Percentiles rank a stretch among this genome's conserved stretches.
Conservation (phyloP, 2,888 invertebrate genomes). For the Drosophila helvetica region DNA sequence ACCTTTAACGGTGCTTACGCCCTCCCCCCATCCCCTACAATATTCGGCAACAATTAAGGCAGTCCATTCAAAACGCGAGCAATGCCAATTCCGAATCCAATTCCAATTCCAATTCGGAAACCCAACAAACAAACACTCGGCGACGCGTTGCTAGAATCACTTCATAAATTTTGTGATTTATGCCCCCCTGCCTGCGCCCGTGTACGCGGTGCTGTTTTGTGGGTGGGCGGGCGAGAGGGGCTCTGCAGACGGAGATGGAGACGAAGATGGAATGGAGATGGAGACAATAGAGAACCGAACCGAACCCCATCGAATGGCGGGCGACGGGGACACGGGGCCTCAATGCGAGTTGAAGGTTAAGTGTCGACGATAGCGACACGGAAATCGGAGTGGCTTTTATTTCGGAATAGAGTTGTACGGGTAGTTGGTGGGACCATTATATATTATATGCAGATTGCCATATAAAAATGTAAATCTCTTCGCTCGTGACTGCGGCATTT, state of each 20-base stretch:
- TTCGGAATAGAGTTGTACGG: slow-evolving; percentile 26
- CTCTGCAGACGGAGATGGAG: slow-evolving; percentile 38
- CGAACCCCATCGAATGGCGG: slow-evolving; percentile 23
- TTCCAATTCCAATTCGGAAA: neutral
- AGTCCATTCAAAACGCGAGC: slow-evolving; percentile 73
- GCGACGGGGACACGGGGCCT: slow-evolving; percentile 54
- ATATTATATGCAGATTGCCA: neutral
- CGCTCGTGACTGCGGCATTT: slow-evolving; percentile 21
- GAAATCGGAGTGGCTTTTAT: slow-evolving; percentile 54
- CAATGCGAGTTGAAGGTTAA: slow-evolving; percentile 79
- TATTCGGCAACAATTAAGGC: slow-evolving; percentile 73
- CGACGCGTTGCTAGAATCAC: slow-evolving; percentile 64
- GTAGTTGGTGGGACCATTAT: slow-evolving; percentile 26
- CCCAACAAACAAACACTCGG: slow-evolving; percentile 49
- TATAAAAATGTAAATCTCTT: neutral
- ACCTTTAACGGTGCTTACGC: slow-evolving; percentile 72
- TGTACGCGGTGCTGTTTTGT: neutral
- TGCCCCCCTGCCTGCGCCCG: slow-evolving; percentile 32
- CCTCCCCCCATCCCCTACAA: slow-evolving; percentile 6
- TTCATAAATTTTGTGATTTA: slow-evolving; percentile 68
- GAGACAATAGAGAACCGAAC: slow-evolving; percentile 18
- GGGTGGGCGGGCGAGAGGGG: slow-evolving; percentile 40
- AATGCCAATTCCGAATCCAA: slow-evolving; percentile 44
- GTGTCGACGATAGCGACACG: slow-evolving; percentile 53
- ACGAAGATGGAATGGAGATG: slow-evolving; percentile 7